A percentile compares a stretch with the other conserved stretches of the same genome.
Evolutionary conservation across 2,113 vertebrate species (phyloP).

Genomic region (Rhynchopsitta pachyrhyncha): DNA sequence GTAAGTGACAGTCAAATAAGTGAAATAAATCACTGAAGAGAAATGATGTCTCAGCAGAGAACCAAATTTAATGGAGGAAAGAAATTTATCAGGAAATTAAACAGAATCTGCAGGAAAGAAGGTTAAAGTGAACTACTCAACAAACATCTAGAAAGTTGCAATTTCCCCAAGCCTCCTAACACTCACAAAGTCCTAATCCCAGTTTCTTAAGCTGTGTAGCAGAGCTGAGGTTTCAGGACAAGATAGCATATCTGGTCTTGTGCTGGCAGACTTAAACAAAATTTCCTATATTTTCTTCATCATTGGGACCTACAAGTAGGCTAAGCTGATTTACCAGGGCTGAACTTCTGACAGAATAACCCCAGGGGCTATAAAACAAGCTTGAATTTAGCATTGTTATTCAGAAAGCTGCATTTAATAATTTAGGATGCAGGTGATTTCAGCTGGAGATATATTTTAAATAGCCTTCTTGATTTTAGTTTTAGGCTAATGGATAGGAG

Average conservation of each 20-base stretch:
- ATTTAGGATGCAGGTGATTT: neutral
- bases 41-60: conserved; percentile 15
- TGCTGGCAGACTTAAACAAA: conserved; percentile 17
- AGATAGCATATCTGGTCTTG: conserved; percentile 33
- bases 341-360: neutral
- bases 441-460: neutral
- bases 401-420: conserved; percentile 9
- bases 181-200: conserved; percentile 45
- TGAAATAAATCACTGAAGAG: conserved; percentile 19
- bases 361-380: neutral
- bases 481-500: conserved; percentile 1
- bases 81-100: conserved; percentile 30
- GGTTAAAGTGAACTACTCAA: conserved; percentile 49
- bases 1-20: conserved; percentile 17
- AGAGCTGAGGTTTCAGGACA: conserved; percentile 30
- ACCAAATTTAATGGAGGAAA: conserved; percentile 9
- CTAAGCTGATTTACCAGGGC: conserved; percentile 16
- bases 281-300: conserved; percentile 25
- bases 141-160: conserved; percentile 37
- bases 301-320: neutral
- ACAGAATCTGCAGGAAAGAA: conserved; percentile 22
- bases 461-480: neutral
- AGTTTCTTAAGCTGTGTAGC: neutral
- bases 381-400: neutral
- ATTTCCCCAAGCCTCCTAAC: conserved; percentile 52